Evolutionary conservation across 37 sponge, comb jelly and placozoan species (phyloP).

Genomic region (Chondrosia reniformis): DNA sequence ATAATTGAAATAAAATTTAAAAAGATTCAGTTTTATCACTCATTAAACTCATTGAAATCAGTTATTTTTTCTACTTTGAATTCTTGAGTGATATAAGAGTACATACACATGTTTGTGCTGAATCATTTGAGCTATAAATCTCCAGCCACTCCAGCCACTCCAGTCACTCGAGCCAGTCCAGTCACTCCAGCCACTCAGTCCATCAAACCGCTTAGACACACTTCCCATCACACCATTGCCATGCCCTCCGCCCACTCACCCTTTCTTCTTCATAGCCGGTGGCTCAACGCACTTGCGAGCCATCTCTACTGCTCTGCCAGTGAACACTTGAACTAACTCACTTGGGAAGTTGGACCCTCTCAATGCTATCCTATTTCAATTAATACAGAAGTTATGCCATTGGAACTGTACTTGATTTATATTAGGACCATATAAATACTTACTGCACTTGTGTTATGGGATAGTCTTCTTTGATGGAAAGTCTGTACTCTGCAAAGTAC

Average conservation of each 20-base stretch:
- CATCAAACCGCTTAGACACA: too few species aligned
- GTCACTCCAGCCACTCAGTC: too few species aligned
- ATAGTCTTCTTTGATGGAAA: slow-evolving; percentile 62
- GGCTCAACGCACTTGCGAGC: slow-evolving; percentile 79
- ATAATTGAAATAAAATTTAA: too few species aligned
- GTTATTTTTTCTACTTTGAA: too few species aligned
- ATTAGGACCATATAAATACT: background rate
- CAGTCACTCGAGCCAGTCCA: too few species aligned
- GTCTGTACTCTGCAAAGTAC: slow-evolving; percentile 54
- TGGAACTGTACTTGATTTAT: background rate
- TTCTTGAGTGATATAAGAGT: too few species aligned
- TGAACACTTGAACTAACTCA: slow-evolving; percentile 52
- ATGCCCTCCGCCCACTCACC: slow-evolving; percentile 34
- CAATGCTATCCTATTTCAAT: slow-evolving; percentile 28
- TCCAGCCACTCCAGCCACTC: too few species aligned
- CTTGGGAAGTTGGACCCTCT: slow-evolving; percentile 76
- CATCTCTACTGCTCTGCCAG: slow-evolving; percentile 62
- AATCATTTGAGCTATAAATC: too few species aligned
- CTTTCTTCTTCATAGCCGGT: slow-evolving; percentile 65
- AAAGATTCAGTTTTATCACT: too few species aligned
- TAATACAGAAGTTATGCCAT: background rate
- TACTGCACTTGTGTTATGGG: slow-evolving; percentile 54
- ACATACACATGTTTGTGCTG: too few species aligned
- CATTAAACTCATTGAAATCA: too few species aligned
- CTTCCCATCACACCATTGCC: too few species aligned